Evolutionary conservation across 2,797 vertebrate genomes (phyloP), one percentile per base, ranked within the genome.

Genomic region (Erpetoichthys calabaricus): DNA sequence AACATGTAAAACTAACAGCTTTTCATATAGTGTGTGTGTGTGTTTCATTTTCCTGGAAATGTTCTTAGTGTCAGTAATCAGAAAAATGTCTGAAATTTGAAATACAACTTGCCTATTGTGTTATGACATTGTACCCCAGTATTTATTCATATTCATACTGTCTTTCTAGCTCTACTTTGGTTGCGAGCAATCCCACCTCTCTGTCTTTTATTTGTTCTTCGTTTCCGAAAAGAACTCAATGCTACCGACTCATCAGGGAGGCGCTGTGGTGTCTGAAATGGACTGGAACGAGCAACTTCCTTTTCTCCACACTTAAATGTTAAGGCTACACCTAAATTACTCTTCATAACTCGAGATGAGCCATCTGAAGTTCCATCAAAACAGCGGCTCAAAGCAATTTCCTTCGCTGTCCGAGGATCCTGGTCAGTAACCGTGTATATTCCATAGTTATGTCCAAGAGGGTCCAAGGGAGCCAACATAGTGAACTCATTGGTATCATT

Each of bases 361-460:
- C 91, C 87, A 0, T 99, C 96, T 0, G 96, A 99, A 0, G 88
- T 89, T 46, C 96, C 96, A 0, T 98, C 96, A 0, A 98, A 99
- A 70, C 96, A 99, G 56, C 96, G 86, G 8, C 96, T 93, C 9
- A 99, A 86, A 0, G 94, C 96, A 0, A 99, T 97, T 72, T 99
- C 96, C 71, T 99, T 99, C 54, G 96, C 93, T 0, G 84, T 90
- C 47, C 87, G 87, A 0, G 96, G 92, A 71, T 99, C 94, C 71
- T 99, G 96, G 68, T 99, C 94, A 0, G 96, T 98, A 61, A 99
- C 95, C 0, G 96, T 99, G 60, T 99, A 99, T 75, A 99, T 99
- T 10, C 96, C 94, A 0, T 99, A 99, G 75, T 99, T 99, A 67
- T 99, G 96, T 9, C 96, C 96, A 44, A 99, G 81, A 0, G 96